These are phyloP conservation scores for Malthinus flaveolus DNA, from an alignment of 2,888 invertebrate species.

Conservation along the genomic window DNA sequence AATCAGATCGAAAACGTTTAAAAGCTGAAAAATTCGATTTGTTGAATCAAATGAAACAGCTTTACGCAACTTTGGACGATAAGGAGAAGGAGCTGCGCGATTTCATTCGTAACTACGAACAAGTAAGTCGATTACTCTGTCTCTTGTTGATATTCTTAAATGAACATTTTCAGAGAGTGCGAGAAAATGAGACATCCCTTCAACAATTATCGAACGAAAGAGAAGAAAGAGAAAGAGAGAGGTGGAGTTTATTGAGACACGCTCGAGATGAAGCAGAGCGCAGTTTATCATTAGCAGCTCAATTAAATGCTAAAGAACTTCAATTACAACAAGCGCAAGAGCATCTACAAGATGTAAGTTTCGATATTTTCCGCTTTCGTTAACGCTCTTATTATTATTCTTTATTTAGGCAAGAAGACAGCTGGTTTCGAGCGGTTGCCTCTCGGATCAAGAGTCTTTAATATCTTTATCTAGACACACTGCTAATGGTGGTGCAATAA, in stretches of 20 bases:
- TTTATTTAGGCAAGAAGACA: slow-evolving; percentile 69
- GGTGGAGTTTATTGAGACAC: slow-evolving; percentile 84
- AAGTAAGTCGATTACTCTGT: slow-evolving; percentile 58
- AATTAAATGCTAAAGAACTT: slow-evolving; percentile 83
- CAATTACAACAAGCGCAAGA: slow-evolving; percentile 84
- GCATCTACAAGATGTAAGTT: slow-evolving; percentile 76
- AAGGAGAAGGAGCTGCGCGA: slow-evolving; percentile 92
- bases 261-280: slow-evolving; percentile 90
- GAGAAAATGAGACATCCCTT: slow-evolving; percentile 75
- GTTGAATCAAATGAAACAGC: slow-evolving; percentile 91
- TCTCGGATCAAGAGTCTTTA: slow-evolving; percentile 80
- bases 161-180: slow-evolving; percentile 64
- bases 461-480: slow-evolving; percentile 68
- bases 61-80: slow-evolving; percentile 91
- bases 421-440: slow-evolving; percentile 73
- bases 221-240: slow-evolving; percentile 82
- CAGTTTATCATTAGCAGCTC: slow-evolving; percentile 82
- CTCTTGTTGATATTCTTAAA: no score
- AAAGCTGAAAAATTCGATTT: slow-evolving; percentile 94
- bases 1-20: slow-evolving; percentile 86
- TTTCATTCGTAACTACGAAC: slow-evolving; percentile 93
- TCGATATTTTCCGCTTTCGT: background rate
- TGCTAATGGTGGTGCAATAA: slow-evolving; percentile 65
- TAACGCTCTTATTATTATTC: background rate
- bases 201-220: slow-evolving; percentile 63